Conservation (phyloP, 2,113 vertebrate species). For the Nanorana parkeri region DNA sequence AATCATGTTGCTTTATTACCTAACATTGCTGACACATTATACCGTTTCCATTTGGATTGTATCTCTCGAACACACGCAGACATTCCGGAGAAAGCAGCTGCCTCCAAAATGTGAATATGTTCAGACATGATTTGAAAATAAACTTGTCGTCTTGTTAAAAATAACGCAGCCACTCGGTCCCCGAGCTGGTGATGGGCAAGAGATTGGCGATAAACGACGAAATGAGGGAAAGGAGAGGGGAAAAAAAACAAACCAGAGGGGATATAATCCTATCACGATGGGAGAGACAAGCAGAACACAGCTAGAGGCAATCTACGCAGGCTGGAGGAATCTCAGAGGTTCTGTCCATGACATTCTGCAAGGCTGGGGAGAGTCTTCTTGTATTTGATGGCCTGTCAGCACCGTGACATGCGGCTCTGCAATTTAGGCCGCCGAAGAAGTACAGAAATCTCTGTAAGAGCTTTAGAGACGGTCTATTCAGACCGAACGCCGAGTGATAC, state of each 20-base stretch:
- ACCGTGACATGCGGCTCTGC: too few relatives aligned
- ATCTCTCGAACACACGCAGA: neutral
- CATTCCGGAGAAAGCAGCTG: slow-evolving; percentile 7
- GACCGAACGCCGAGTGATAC: too few relatives aligned
- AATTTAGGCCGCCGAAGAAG: too few relatives aligned
- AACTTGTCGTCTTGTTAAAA: slow-evolving; percentile 32
- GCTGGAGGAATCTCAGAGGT: neutral
- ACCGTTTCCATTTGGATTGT: slow-evolving; percentile 1
- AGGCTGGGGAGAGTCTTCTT: too few relatives aligned
- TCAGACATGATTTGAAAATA: slow-evolving; percentile 17
- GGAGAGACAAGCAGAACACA: neutral
- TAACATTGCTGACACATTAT: neutral
- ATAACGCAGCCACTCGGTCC: neutral
- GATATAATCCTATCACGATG: neutral
- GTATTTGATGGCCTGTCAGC: too few relatives aligned
- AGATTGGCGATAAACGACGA: neutral
- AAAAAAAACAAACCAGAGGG: neutral
- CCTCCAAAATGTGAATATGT: slow-evolving; percentile 20
- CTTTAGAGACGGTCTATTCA: too few relatives aligned
- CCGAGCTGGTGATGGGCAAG: neutral
- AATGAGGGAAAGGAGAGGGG: neutral
- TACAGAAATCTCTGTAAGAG: too few relatives aligned
- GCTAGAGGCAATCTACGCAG: neutral
- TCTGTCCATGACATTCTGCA: neutral
- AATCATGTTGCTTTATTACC: slow-evolving; percentile 30